Conservation (phyloP, 2,113 vertebrate species). For the Coracopsis vasa region DNA sequence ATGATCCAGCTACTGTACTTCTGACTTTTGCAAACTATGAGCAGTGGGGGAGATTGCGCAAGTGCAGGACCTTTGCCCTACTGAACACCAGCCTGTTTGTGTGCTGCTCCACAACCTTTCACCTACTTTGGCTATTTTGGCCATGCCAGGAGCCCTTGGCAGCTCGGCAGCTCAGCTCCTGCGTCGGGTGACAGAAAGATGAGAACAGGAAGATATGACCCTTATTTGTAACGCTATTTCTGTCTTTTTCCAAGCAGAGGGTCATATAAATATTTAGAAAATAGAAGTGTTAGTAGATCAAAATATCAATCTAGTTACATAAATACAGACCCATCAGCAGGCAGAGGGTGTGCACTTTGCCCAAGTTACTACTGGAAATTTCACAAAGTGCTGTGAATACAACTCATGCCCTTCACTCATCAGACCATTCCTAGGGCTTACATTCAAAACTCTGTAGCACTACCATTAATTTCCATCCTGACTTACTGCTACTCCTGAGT, state of each 20-base stretch:
- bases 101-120: constrained; percentile 41
- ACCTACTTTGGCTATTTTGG: constrained; percentile 33
- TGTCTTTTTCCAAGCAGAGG: not conserved
- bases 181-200: not conserved
- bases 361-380: not conserved
- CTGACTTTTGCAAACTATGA: constrained; percentile 21
- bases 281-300: not conserved
- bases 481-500: not conserved
- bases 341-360: rapidly evolving
- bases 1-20: constrained; percentile 35
- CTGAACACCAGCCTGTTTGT: constrained; percentile 44
- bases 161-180: not conserved
- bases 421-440: not conserved
- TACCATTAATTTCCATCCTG: not conserved
- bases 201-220: not conserved
- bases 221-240: constrained; percentile 20
- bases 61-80: constrained; percentile 32
- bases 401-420: not conserved
- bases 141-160: not conserved
- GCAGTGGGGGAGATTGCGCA: not conserved
- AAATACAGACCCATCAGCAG: not conserved
- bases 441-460: not conserved
- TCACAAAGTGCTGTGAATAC: rapidly evolving
- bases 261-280: not conserved
- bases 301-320: not conserved